phyloP scores from a whole-genome alignment of 2,888 invertebrate species.

The Mythimna pallens region DNA sequence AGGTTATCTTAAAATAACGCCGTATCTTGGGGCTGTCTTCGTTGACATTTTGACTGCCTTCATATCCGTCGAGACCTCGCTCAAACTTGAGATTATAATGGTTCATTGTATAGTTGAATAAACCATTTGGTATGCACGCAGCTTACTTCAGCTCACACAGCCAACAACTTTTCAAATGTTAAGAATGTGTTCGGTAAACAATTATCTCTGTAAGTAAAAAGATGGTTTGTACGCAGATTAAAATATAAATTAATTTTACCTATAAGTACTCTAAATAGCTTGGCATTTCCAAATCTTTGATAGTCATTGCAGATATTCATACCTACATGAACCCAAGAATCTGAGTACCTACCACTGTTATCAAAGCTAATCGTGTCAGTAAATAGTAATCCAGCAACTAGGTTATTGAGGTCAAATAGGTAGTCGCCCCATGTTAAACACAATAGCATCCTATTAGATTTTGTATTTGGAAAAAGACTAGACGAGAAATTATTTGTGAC shows the following conservation, averaged over 20 bases:
- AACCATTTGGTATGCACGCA: not conserved
- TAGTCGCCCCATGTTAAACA: too few relatives aligned
- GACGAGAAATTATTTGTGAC: too few relatives aligned
- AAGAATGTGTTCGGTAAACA: not conserved
- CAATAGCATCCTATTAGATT: not conserved
- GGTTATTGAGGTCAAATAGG: too few relatives aligned
- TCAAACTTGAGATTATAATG: slow-evolving; percentile 8
- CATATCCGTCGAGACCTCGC: slow-evolving; percentile 9
- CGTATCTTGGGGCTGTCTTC: slow-evolving; percentile 21
- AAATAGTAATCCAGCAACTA: too few relatives aligned
- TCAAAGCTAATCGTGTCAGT: too few relatives aligned
- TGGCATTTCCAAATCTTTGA: not conserved
- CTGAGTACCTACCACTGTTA: too few relatives aligned
- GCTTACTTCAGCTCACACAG: not conserved
- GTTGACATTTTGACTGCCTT: slow-evolving; percentile 22
- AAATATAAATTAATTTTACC: not conserved
- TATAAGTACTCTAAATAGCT: not conserved
- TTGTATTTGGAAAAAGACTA: not conserved
- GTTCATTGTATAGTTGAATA: not conserved
- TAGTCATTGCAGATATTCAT: not conserved
- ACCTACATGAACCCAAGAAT: too few relatives aligned
- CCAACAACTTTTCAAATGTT: not conserved
- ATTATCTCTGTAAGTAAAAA: not conserved
- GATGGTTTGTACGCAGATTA: not conserved
- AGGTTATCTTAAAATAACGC: slow-evolving; percentile 30